Conservation (phyloP, 2,888 invertebrate genomes). For the Xanthorhoe spadicearia region DNA sequence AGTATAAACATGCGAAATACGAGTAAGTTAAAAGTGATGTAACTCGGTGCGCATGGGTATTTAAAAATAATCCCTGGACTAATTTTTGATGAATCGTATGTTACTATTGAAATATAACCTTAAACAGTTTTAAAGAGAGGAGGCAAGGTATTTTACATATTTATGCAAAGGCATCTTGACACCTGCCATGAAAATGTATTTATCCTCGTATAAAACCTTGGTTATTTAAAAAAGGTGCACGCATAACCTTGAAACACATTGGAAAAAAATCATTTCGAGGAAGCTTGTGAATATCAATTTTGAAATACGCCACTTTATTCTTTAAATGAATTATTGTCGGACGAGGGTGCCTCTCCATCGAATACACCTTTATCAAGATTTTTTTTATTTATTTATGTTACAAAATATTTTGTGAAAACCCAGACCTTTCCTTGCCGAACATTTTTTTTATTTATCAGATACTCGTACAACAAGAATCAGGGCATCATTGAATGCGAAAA, state of each 20-base stretch:
- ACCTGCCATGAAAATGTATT: conserved; percentile 7
- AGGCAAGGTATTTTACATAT: not conserved
- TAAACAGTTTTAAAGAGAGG: no score
- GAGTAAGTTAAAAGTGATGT: no score
- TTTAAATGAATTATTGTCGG: conserved; percentile 2
- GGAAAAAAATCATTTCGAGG: conserved; percentile 22
- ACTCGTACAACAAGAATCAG: no score
- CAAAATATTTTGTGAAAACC: not conserved
- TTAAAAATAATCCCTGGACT: no score
- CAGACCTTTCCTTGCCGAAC: not conserved
- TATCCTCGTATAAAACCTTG: conserved; percentile 21
- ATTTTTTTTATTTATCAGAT: not conserved
- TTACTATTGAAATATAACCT: no score
- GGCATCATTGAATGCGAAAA: no score
- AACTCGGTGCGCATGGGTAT: no score
- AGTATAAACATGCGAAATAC: no score
- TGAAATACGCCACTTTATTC: conserved; percentile 16
- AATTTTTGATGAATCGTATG: no score
- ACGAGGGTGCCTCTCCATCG: conserved; percentile 2
- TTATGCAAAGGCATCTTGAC: conserved; percentile 9
- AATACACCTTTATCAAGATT: not conserved
- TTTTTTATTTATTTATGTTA: not conserved
- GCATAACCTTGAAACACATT: conserved; percentile 28
- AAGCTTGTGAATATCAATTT: conserved; percentile 29
- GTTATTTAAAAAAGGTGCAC: conserved; percentile 29